These are phyloP conservation scores for Zaprionus inermis DNA, from an alignment of 1,140 invertebrate genomes.

Conservation along the genomic window DNA sequence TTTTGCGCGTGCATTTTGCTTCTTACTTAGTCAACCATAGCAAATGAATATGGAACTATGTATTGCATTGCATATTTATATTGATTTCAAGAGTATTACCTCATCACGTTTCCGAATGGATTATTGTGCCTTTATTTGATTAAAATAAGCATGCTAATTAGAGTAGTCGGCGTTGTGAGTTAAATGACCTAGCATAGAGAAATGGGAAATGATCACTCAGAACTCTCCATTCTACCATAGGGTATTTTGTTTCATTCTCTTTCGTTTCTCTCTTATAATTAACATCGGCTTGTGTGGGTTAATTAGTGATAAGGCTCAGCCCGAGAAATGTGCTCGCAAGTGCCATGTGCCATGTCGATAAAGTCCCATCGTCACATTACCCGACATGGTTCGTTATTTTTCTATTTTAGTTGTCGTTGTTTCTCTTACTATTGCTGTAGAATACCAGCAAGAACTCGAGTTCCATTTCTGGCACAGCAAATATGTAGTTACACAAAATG, in stretches of 20 bases:
- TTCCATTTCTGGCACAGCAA: constrained; percentile 7
- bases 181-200: constrained; percentile 70
- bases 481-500: constrained; percentile 5
- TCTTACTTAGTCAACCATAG: constrained; percentile 18
- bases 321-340: constrained; percentile 25
- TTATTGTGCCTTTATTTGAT: constrained; percentile 41
- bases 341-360: constrained; percentile 30
- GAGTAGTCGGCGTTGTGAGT: constrained; percentile 49
- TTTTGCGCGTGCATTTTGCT: background rate
- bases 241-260: background rate
- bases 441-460: constrained; percentile 25
- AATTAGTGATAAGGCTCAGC: constrained; percentile 43
- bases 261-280: constrained; percentile 9
- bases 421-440: constrained; percentile 11
- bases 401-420: constrained; percentile 2
- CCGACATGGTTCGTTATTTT: background rate
- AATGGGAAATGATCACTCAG: background rate
- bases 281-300: constrained; percentile 25
- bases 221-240: background rate
- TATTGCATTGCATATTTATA: constrained; percentile 9
- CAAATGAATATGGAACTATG: constrained; percentile 26
- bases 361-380: constrained; percentile 14
- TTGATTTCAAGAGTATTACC: constrained; percentile 53
- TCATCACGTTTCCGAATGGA: constrained; percentile 50
- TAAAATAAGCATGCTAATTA: constrained; percentile 68